phyloP scores from a whole-genome alignment of 2,113 vertebrate species.

The Scolopax mira region DNA sequence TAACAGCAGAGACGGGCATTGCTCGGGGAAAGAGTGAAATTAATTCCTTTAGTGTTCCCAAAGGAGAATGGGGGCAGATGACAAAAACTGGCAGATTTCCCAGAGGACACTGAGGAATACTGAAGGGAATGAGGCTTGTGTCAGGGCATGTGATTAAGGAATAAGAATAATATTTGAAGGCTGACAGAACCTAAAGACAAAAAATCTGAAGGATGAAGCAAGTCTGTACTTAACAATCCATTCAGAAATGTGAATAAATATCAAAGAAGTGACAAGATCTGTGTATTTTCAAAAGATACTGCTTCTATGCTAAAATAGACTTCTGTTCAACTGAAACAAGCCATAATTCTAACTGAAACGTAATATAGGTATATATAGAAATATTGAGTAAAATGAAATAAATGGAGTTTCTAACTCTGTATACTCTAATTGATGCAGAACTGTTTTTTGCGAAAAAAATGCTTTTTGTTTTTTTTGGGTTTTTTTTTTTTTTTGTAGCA shows the following conservation, averaged over 20 bases:
- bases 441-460: background rate
- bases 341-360: background rate
- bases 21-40: conserved; percentile 30
- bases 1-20: conserved; percentile 14
- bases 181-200: background rate
- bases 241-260: background rate
- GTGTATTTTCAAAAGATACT: background rate
- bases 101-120: conserved; percentile 26
- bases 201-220: background rate
- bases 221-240: background rate
- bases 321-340: background rate
- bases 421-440: background rate
- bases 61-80: conserved; percentile 47
- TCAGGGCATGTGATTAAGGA: conserved; percentile 37
- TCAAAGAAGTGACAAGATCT: background rate
- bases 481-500: background rate
- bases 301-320: background rate
- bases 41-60: conserved; percentile 48
- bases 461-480: background rate
- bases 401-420: background rate
- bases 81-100: conserved; percentile 57
- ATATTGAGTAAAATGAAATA: background rate
- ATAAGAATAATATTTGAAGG: conserved; percentile 9
- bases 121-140: conserved; percentile 8
- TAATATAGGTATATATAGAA: background rate